Conservation (phyloP, 2,113 vertebrate species). For the Craseonycteris thonglongyai region DNA sequence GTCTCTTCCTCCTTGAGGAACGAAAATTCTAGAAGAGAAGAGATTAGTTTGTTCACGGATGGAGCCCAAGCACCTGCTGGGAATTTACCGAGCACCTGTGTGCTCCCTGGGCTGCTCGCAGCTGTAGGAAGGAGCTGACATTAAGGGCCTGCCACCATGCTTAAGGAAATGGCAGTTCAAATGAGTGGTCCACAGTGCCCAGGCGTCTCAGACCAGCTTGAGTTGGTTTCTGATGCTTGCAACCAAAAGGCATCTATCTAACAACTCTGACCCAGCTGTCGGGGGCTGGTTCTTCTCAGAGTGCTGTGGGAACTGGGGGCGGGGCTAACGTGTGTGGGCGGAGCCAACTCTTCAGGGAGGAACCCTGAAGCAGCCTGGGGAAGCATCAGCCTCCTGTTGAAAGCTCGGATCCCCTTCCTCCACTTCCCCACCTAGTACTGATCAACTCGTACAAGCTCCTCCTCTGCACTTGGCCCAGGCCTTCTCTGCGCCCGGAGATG, state of each 20-base stretch:
- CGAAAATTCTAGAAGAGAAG: too few relatives aligned
- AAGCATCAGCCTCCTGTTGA: accelerated
- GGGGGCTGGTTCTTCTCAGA: background rate
- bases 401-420: background rate
- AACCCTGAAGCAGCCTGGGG: accelerated
- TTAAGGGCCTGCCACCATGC: accelerated
- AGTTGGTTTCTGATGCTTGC: background rate
- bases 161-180: background rate
- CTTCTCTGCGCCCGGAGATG: background rate
- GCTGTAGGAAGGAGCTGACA: accelerated
- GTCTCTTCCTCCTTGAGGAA: background rate
- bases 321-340: accelerated
- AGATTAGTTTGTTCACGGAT: background rate
- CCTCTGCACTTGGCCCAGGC: background rate
- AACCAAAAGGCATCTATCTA: background rate
- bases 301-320: accelerated
- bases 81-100: background rate
- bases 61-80: background rate
- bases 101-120: accelerated
- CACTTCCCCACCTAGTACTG: accelerated
- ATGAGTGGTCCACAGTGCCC: accelerated
- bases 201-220: accelerated
- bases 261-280: accelerated
- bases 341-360: background rate
- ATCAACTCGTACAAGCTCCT: background rate